Percentiles rank a stretch among this genome's conserved stretches.
phyloP scores from a whole-genome alignment of 2,888 invertebrate species.

The Didymodactylos carnosus region DNA sequence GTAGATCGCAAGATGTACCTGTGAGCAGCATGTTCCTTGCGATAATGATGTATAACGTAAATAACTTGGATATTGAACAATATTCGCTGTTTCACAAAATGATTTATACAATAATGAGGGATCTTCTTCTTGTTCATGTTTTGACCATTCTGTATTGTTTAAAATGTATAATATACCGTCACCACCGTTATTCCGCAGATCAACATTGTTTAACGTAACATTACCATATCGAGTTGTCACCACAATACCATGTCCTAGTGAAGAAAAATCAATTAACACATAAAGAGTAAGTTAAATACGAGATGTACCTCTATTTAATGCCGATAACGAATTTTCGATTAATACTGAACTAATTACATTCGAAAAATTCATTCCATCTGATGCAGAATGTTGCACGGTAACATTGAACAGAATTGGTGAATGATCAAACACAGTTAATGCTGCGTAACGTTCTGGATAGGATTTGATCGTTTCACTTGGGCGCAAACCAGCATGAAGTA shows the following conservation, averaged over 20 bases:
- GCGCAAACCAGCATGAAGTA: constrained; percentile 46
- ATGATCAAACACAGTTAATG: constrained; percentile 60
- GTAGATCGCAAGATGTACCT: background rate
- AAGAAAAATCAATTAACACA: no score
- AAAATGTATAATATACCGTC: constrained; percentile 8
- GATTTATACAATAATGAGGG: background rate
- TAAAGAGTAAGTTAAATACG: background rate
- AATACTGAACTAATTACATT: constrained; percentile 58
- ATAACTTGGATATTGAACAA: constrained; percentile 9
- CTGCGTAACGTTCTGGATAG: constrained; percentile 41
- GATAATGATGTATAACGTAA: background rate
- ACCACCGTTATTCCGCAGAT: constrained; percentile 1
- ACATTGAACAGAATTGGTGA: constrained; percentile 67
- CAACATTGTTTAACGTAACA: constrained; percentile 2
- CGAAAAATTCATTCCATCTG: constrained; percentile 74
- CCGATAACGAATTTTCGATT: constrained; percentile 59
- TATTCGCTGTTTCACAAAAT: constrained; percentile 13
- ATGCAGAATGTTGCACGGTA: constrained; percentile 64
- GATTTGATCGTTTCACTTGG: background rate
- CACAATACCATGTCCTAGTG: constrained; percentile 6
- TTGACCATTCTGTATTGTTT: constrained; percentile 12
- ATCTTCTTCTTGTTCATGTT: constrained; percentile 13
- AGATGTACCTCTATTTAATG: constrained; percentile 50
- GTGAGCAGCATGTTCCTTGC: background rate
- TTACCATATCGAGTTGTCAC: constrained; percentile 11